Evolutionary conservation across 2,113 vertebrate genomes (phyloP), one percentile per base, ranked within the genome.

Genomic region (Butastur rufipennis): DNA sequence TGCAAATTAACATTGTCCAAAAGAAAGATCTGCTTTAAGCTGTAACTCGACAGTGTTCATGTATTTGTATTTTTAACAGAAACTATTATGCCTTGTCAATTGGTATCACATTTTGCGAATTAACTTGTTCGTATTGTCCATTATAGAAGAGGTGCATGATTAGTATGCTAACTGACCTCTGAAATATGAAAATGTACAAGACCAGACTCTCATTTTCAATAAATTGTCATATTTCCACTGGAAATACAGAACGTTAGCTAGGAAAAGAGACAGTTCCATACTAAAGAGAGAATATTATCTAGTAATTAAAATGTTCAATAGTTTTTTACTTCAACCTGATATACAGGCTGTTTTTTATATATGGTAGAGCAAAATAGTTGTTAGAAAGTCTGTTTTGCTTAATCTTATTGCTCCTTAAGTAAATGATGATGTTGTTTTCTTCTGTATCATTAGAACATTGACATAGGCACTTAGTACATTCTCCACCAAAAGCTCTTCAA

Each of bases 131-230:
- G 0, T 74, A 6, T 71, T 71, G 40, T 62, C 32, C 38, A 81
- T 67, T 55, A 32, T 31, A 52, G 65, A 90, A 50, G 83, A 93
- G n/a, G 42, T 62, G 13, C 21, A 36, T 50, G 42, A 85, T 95
- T 87, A 90, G 23, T 88, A 73, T 94, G 86, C 58, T 95, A 77
- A 80, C 58, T 88, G 70, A 93, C 81, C 66, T 87, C 81, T 89
- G 59, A 81, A 95, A 84, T 83, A 82, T 4, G 9, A 82, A 78
- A 87, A 77, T n/a, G 42, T 80, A 34, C n/a, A 73, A 80, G 58
- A 74, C 43, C 26, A 73, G 73, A 75, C 47, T 78, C 78, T 93
- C 62, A 47, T 77, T 91, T 95, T 75, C 78, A 73, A 72, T 62
- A 80, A 59, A 59, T 34, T 80, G 70, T 78, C 5, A 0, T 88